These are phyloP conservation scores for Lepidochrysops patricia DNA, from an alignment of 2,888 invertebrate species.

Conservation along the genomic window DNA sequence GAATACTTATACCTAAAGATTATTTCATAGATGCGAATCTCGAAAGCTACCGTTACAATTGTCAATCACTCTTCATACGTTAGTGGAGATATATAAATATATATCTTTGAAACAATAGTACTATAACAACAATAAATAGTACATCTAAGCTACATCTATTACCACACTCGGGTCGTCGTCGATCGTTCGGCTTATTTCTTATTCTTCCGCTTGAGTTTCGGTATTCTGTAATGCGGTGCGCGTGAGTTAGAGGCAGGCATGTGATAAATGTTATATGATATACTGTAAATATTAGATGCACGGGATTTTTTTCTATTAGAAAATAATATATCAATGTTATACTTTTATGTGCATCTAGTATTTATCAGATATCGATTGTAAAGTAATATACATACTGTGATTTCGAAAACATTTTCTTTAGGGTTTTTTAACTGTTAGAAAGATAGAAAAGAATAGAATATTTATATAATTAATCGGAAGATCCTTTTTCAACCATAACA, in stretches of 20 bases:
- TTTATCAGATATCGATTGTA: constrained; percentile 4
- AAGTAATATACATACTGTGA: constrained; percentile 13
- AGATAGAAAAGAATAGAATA: too few species aligned
- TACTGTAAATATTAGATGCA: neutral
- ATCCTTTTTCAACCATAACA: too few species aligned
- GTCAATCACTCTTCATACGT: too few species aligned
- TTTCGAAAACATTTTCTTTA: too few species aligned
- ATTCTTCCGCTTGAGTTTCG: constrained; percentile 68
- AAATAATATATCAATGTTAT: neutral
- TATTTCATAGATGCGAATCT: constrained; percentile 21
- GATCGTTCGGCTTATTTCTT: constrained; percentile 61
- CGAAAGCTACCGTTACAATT: neutral
- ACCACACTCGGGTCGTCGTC: constrained; percentile 57
- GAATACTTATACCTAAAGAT: constrained; percentile 16
- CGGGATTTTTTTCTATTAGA: neutral
- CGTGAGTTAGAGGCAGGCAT: constrained; percentile 47
- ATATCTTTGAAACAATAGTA: constrained; percentile 22
- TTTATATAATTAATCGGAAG: too few species aligned
- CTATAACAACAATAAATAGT: constrained; percentile 28
- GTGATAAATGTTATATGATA: constrained; percentile 16
- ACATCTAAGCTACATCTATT: constrained; percentile 24
- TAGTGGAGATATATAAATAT: neutral
- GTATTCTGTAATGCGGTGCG: constrained; percentile 68
- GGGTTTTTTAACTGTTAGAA: too few species aligned
- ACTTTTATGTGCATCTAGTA: neutral